Base-by-base conservation (phyloP, 1,140 invertebrate genomes). In the Anastatus disparis region DNA sequence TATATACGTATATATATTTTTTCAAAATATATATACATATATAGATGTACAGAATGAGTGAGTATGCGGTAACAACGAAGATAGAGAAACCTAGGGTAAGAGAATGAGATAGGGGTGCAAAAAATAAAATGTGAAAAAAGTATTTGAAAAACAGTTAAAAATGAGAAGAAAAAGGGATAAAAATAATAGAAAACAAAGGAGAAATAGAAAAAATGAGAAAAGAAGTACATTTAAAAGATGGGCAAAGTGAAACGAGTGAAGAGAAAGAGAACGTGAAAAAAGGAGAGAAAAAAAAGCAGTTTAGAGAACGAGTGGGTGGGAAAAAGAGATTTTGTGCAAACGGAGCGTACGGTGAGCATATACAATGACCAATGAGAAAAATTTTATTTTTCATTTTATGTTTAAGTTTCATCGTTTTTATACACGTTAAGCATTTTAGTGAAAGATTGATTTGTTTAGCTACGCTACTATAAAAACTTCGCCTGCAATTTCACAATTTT, bases 381-480 rank as follows among this genome's bases (percentile, higher is more conserved):
- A 17, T 52, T 17, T 61, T 62, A 26, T 62, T 69, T 62, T 35
- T 62, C 50, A 59, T 53, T 66, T 55, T 31, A 0, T 13, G n/a
- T 53, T 65, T 35, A 26, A 9, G 1, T 63, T 40, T 44, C 27
- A 1, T 13, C 15, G 7, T 29, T 44, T 63, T 31, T 63, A n/a
- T n/a, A n/a, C n/a, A 27, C 61, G n/a, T 8, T 29, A 2, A 1
- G 15, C 38, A 17, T 31, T 67, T 48, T n/a, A 48, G 10, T 2
- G 64, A 46, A 22, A 46, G 64, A 48, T 67, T 67, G 53, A 48
- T 58, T 56, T 42, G 31, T 40, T 22, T 22, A 44, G n/a, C 55
- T 40, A 15, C 3, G 9, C 1, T 29, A 29, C n/a, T 15, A 29
- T 22, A 22, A 22, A 48, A 2, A 48, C 17, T 24, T 48, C 22